A percentile compares a stretch with the other conserved stretches of the same genome.
Evolutionary conservation across 2,888 invertebrate genomes (phyloP).

Genomic region (Linnaemya vulpina): DNA sequence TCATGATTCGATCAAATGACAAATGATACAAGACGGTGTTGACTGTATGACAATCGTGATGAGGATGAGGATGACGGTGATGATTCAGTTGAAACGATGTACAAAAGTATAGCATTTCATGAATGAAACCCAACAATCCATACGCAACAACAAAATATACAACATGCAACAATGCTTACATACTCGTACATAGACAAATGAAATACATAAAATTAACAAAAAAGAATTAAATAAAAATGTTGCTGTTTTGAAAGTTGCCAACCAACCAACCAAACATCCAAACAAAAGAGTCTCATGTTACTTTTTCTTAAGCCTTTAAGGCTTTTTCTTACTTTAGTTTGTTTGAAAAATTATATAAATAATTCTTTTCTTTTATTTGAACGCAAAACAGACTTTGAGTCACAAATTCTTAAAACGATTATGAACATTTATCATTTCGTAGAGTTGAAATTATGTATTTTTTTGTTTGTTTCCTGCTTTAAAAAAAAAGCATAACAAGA

Average conservation of each 20-base stretch:
- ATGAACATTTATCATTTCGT: conserved; percentile 56
- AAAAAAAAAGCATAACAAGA: conserved; percentile 17
- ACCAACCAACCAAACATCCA: conserved; percentile 17
- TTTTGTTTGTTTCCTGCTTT: background rate
- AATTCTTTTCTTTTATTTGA: conserved; percentile 42
- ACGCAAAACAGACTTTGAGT: conserved; percentile 26
- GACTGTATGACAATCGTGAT: conserved; percentile 68
- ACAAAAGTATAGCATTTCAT: conserved; percentile 66
- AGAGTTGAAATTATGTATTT: conserved; percentile 8
- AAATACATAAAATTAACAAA: conserved; percentile 27
- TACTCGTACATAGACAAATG: conserved; percentile 11
- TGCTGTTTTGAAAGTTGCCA: conserved; percentile 54
- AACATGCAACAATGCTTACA: too few species aligned
- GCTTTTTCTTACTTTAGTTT: conserved; percentile 38
- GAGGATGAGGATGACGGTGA: conserved; percentile 67
- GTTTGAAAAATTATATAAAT: conserved; percentile 32
- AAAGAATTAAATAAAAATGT: conserved; percentile 27
- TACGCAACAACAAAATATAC: conserved; percentile 20
- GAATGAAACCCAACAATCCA: conserved; percentile 68
- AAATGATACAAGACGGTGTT: conserved; percentile 71
- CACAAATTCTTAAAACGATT: conserved; percentile 47
- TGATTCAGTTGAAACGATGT: conserved; percentile 70
- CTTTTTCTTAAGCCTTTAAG: conserved; percentile 46
- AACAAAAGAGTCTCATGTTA: conserved; percentile 55
- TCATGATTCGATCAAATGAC: conserved; percentile 70